Base-by-base conservation (phyloP, 2,797 vertebrate species). In the Pagetopsis macropterus region DNA sequence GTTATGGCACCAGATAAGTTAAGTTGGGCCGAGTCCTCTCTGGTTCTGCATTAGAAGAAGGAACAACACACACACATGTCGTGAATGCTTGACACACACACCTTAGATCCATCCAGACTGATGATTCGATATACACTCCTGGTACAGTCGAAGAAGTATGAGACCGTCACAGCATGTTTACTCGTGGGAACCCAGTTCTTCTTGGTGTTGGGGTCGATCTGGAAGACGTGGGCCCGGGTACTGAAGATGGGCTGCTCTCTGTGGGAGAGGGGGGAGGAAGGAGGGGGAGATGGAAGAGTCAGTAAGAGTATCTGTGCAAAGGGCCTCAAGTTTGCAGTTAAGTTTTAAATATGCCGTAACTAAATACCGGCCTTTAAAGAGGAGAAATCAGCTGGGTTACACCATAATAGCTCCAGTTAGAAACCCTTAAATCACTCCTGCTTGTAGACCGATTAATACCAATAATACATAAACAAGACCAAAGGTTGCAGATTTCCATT, bases 241-340 rank as follows among this genome's bases (percentile, higher is more conserved):
- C 97, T 99, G 95, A 97, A 99, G 94, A 99, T 98, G 78, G 98
- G 98, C 94, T 99, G 98, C 87, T 99, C 98, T 91, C 98, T 99
- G 84, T 27, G 23, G 19, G 1, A 15, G 55, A 19, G 14, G 54
- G 12, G 50, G 3, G 14, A 56, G 12, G 46, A 2, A 67, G n/a
- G 31, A 46, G 0, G 40, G 23, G 49, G 27, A 9, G 21, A 9
- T 37, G 33, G 33, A 37, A 7, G 10, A 16, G 44, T 61, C 45
- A 60, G 58, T 9, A 37, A 37, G 6, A 37, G 33, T 6, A 12
- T 51, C 45, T 58, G 69, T 72, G 69, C n/a, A 45, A 56, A 45
- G 51, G 27, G 15, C 17, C 37, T 72, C 31, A 10, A 17, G 23
- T 69, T 51, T 46, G 54, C 27, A 17, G 31, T 65, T 43, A 17